These are phyloP conservation scores for Axea sp. DNA, from an alignment of 2,888 invertebrate species.

Conservation along the genomic window DNA sequence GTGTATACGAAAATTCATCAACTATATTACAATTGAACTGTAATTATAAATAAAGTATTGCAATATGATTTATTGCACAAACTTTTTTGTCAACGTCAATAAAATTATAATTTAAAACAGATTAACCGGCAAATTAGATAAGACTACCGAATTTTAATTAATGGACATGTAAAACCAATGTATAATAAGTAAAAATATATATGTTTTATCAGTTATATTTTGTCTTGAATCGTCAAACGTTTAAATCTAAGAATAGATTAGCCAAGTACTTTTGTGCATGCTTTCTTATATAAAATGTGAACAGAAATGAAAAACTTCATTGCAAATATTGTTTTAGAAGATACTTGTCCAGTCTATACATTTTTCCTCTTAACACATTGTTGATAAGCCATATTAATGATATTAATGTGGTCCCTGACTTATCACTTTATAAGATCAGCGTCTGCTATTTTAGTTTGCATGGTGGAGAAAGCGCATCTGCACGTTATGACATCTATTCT, in stretches of 20 bases:
- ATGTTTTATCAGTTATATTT: constrained; percentile 14
- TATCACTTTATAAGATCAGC: constrained; percentile 15
- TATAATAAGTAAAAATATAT: background rate
- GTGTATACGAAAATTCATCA: too few relatives aligned
- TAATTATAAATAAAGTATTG: too few relatives aligned
- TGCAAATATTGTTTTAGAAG: too few relatives aligned
- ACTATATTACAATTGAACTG: too few relatives aligned
- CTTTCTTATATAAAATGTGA: too few relatives aligned
- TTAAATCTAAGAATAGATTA: too few relatives aligned
- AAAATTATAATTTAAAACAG: background rate
- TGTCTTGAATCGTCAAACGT: too few relatives aligned
- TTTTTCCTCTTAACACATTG: too few relatives aligned
- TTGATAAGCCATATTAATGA: too few relatives aligned
- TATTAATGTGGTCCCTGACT: constrained; percentile 19
- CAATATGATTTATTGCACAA: constrained; percentile 50
- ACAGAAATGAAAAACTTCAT: too few relatives aligned
- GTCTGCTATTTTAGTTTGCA: constrained; percentile 41
- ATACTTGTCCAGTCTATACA: too few relatives aligned
- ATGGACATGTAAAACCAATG: constrained; percentile 3
- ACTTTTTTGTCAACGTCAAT: constrained; percentile 7
- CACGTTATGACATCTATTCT: constrained; percentile 46
- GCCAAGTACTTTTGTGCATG: too few relatives aligned
- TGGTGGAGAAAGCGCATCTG: constrained; percentile 34
- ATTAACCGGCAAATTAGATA: background rate
- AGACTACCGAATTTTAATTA: background rate